These are phyloP conservation scores for Mimachlamys varia DNA, from an alignment of 2,888 invertebrate genomes.

Conservation along the genomic window DNA sequence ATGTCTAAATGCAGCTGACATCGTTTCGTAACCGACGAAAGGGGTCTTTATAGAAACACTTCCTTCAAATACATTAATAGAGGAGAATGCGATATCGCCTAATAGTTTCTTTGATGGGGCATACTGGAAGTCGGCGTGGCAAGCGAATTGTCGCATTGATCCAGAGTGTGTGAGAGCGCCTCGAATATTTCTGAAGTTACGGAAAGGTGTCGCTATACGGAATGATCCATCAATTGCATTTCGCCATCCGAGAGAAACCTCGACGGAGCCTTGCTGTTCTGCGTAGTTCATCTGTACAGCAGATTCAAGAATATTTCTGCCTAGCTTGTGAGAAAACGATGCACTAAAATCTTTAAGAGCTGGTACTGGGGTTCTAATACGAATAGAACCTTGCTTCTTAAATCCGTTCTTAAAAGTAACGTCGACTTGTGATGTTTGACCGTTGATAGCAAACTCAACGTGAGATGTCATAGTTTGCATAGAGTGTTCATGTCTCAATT, in stretches of 20 bases:
- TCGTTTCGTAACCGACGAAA: constrained; percentile 31
- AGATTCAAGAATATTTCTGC: neutral
- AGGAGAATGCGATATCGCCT: constrained; percentile 15
- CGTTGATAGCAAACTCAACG: neutral
- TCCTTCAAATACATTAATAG: neutral
- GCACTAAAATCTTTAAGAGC: constrained; percentile 31
- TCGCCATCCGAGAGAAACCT: neutral
- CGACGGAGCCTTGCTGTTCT: neutral
- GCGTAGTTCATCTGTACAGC: neutral
- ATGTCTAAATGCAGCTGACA: neutral
- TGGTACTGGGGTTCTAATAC: constrained; percentile 37
- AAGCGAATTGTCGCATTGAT: neutral
- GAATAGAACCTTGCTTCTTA: constrained; percentile 28
- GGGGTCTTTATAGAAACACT: constrained; percentile 1
- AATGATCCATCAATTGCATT: constrained; percentile 48
- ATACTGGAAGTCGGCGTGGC: constrained; percentile 25
- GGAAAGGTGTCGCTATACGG: constrained; percentile 46
- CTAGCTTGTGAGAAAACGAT: constrained; percentile 45
- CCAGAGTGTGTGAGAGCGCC: constrained; percentile 37
- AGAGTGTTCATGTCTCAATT: neutral
- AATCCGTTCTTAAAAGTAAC: neutral
- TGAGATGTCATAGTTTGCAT: neutral
- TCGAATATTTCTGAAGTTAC: constrained; percentile 40
- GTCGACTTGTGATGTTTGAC: constrained; percentile 28
- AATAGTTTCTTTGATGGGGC: constrained; percentile 12